Conservation (phyloP, 2,888 invertebrate species). For the Piscicola geometra region DNA sequence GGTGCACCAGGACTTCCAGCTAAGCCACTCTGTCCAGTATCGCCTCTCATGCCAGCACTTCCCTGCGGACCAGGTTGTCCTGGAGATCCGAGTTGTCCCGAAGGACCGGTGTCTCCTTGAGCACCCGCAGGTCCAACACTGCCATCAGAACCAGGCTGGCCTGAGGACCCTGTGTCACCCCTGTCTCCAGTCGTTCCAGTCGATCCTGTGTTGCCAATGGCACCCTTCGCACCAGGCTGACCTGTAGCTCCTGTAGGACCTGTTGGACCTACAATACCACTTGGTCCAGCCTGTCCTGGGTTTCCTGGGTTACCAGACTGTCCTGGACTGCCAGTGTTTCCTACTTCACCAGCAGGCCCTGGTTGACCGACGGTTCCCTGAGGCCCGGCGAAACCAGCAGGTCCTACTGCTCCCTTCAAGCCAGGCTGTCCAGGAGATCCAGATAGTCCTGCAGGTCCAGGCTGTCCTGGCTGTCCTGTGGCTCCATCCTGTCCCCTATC, state of each 20-base stretch:
- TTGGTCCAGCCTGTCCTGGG: constrained; percentile 37
- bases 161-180: background rate
- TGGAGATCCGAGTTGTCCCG: background rate
- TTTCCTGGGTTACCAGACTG: constrained; percentile 34
- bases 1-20: constrained; percentile 12
- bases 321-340: constrained; percentile 39
- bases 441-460: constrained; percentile 23
- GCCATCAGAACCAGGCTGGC: background rate
- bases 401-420: background rate
- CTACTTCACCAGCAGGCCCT: constrained; percentile 38
- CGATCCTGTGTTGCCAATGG: constrained; percentile 12
- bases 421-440: constrained; percentile 30
- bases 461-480: constrained; percentile 16
- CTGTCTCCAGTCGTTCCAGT: constrained; percentile 11
- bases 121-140: background rate
- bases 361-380: constrained; percentile 22
- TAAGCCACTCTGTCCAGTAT: background rate
- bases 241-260: constrained; percentile 49
- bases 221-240: constrained; percentile 22
- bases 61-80: background rate
- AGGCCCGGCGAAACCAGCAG: background rate
- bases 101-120: background rate
- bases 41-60: background rate
- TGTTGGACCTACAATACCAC: constrained; percentile 34
- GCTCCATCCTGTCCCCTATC: background rate